Evolutionary conservation across 2,113 vertebrate genomes (phyloP).

Genomic region (Rhea americana): DNA sequence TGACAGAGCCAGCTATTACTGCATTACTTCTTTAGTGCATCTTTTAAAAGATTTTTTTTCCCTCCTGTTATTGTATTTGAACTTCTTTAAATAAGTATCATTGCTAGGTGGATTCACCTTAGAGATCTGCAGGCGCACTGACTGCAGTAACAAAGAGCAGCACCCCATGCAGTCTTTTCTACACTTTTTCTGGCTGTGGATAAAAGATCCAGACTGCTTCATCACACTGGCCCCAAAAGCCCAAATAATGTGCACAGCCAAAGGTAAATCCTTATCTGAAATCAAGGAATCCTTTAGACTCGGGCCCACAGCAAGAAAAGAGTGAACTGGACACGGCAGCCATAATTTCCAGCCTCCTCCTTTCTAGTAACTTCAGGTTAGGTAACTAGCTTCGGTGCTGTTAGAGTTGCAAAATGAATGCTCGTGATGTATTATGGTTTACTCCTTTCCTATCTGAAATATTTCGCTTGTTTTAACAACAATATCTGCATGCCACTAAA

Average conservation of each 20-base stretch:
- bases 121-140: neutral
- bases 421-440: neutral
- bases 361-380: neutral
- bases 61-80: neutral
- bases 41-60: neutral
- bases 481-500: neutral
- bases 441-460: neutral
- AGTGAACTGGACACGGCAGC: neutral
- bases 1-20: neutral
- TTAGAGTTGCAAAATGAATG: neutral
- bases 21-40: rapidly evolving
- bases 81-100: neutral
- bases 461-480: neutral
- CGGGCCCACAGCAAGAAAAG: neutral
- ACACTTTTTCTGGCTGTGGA: neutral
- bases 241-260: neutral
- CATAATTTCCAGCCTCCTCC: neutral
- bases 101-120: neutral
- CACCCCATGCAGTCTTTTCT: neutral
- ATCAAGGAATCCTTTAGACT: neutral
- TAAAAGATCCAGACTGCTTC: neutral
- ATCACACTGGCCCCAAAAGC: neutral
- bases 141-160: too few species aligned
- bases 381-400: neutral
- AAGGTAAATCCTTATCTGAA: neutral